Conservation (phyloP, 2,113 vertebrate genomes). For the Prinia subflava region DNA sequence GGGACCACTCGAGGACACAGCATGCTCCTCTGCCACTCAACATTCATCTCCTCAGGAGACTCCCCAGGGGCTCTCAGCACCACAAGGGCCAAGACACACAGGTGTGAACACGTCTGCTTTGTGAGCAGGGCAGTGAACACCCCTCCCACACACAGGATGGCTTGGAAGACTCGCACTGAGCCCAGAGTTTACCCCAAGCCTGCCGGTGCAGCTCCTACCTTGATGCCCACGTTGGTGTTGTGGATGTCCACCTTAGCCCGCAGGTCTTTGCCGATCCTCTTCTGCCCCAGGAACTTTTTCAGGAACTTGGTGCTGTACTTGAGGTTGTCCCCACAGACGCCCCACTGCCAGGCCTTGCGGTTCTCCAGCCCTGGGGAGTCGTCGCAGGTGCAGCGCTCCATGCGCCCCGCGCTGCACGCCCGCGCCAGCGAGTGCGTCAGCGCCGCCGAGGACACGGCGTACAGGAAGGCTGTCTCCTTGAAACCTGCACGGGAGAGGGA, state of each 20-base stretch:
- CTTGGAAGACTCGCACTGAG: not conserved
- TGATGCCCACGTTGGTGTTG: conserved; percentile 93
- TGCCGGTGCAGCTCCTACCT: conserved; percentile 72
- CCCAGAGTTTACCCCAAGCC: not conserved
- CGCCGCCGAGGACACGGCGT: conserved; percentile 89
- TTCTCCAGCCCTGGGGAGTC: conserved; percentile 95
- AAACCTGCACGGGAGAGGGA: conserved; percentile 77
- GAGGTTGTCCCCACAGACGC: conserved; percentile 95
- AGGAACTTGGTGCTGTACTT: conserved; percentile 97
- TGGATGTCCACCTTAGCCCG: conserved; percentile 90
- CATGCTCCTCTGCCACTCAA: not conserved
- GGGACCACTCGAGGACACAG: not conserved
- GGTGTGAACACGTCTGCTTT: not conserved
- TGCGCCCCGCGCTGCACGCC: conserved; percentile 93
- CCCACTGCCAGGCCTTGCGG: conserved; percentile 97
- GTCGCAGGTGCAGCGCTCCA: conserved; percentile 98
- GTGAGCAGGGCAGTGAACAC: not conserved
- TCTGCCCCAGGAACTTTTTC: conserved; percentile 92
- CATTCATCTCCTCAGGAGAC: not conserved
- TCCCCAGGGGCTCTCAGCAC: not conserved
- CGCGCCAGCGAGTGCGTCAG: conserved; percentile 92
- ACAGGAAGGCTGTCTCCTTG: conserved; percentile 95
- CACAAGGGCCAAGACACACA: not conserved
- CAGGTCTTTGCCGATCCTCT: conserved; percentile 91
- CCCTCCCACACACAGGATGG: not conserved